Evolutionary conservation across 2,888 invertebrate species (phyloP).

Genomic region (Cancer borealis): DNA sequence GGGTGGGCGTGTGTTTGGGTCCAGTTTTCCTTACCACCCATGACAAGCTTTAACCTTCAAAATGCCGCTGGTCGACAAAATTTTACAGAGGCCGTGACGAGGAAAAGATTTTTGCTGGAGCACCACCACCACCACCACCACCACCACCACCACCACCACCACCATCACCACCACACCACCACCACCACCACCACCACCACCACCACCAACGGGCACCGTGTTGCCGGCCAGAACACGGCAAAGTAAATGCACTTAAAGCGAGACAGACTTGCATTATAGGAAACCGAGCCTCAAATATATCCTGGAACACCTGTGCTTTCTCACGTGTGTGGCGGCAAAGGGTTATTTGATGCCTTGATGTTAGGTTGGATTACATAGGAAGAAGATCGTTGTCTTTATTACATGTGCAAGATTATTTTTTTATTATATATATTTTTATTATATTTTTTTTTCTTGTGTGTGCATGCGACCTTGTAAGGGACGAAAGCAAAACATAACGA

Average conservation of each 20-base stretch:
- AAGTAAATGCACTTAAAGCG: conserved; percentile 65
- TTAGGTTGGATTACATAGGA: no score
- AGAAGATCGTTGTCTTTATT: neutral
- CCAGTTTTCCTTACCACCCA: neutral
- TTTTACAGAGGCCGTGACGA: conserved; percentile 53
- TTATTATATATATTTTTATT: no score
- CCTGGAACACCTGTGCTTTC: neutral
- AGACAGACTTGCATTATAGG: conserved; percentile 53
- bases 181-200: no score
- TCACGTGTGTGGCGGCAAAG: neutral
- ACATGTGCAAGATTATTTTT: neutral
- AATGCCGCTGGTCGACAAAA: conserved; percentile 53
- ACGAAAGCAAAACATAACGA: no score
- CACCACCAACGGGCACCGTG: conserved; percentile 8
- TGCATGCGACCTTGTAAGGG: no score
- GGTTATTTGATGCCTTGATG: neutral
- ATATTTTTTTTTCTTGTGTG: neutral
- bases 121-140: neutral
- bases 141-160: no score
- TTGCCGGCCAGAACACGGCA: conserved; percentile 58
- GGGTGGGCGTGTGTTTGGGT: neutral
- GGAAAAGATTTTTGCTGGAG: conserved; percentile 51
- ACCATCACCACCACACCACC: no score
- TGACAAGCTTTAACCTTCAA: conserved; percentile 55
- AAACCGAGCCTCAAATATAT: conserved; percentile 23